Base-by-base conservation (phyloP, 2,797 vertebrate species). In the Eremophila alpestris region DNA sequence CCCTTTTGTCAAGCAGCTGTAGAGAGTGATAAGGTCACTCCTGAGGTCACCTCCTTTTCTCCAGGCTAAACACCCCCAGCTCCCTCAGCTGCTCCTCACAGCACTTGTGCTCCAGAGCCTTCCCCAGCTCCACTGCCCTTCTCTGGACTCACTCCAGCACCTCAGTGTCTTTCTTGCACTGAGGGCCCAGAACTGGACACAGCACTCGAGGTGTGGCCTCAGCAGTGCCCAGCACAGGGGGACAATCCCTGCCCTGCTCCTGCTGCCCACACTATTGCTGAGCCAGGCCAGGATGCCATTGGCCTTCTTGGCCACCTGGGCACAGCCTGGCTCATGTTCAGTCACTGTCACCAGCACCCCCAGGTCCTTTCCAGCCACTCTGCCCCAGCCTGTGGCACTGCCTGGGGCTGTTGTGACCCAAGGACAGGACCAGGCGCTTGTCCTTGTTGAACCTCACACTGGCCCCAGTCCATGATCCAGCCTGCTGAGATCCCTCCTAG, bases 391-490 rank as follows among this genome's bases (percentile, higher is more conserved):
- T 74, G 14, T 74, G 26, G 21, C 0, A 0, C 12, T 78, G 26
- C 27, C 30, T 36, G 58, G 22, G 16, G 17, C 1, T 87, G 16
- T 17, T 80, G 30, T 67, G n/a, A 65, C 3, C 40, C 17, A 30
- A 16, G 12, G 10, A 15, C 40, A 74, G 60, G 20, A 16, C 17
- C 14, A 0, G 0, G 29, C 14, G 2, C 40, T 81, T 2, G 46
- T 12, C 21, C 21, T 22, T 41, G 26, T 16, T 67, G 40, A 30
- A 32, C 12, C 14, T 60, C 40, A 13, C 12, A 23, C 0, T 8
- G 8, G 21, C 32, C 13, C 64, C 12, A 16, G 30, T 10, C 30
- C 17, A 16, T 64, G 6, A 19, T 48, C n/a, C 40, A 48, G 48
- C 22, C 48, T 36, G 21, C 1, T 4, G 7, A 34, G 48, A 36